Base-by-base conservation (phyloP, 2,113 vertebrate genomes). In the Gavia stellata region DNA sequence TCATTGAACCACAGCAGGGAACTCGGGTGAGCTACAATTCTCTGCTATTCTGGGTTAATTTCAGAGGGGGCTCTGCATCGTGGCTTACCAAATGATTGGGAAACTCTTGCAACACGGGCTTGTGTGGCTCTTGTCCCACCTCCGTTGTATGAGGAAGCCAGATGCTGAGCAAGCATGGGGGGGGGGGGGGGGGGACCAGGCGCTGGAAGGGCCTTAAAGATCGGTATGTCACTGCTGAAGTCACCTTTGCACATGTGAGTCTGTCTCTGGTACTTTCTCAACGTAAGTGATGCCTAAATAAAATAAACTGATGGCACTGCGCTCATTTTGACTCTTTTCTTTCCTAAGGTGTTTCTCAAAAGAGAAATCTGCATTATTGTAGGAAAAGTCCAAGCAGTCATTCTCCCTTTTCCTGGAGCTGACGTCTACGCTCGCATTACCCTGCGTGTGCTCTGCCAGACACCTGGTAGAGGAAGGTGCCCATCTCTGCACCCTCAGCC, bases 111-210 rank as follows among this genome's bases (percentile, higher is more conserved):
- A 63, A 36, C 24, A 11, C 24, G 31, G 50, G 55, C 47, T 38
- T 67, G 19, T 15, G 28, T 18, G 61, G 70, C 17, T 85, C 42
- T 75, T 26, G 26, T 71, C 45, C 50, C 50, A 50, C 24, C 66
- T 65, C 52, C 3, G 2, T 42, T 50, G 18, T 8, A 21, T 0
- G 1, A 55, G 9, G 34, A 79, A 50, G 49, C 14, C 59, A 52
- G 34, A 73, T 15, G 44, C 18, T 47, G 53, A 56, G 42, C 21
- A 25, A 13, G 47, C 49, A 42, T 2, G 14, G 55, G 7, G 4
- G 6, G 2, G 2, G 3, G 6, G 3, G 2, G 6, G 5, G 24
- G n/a, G n/a, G n/a, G n/a, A n/a, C n/a, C n/a, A n/a, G n/a, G 4
- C 2, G 4, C 53, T 17, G 1, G 25, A 47, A 55, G 6, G 20